A percentile compares a stretch with the other conserved stretches of the same genome.
Evolutionary conservation across 2,888 invertebrate species (phyloP).

Genomic region (Epistrophella euchroma): DNA sequence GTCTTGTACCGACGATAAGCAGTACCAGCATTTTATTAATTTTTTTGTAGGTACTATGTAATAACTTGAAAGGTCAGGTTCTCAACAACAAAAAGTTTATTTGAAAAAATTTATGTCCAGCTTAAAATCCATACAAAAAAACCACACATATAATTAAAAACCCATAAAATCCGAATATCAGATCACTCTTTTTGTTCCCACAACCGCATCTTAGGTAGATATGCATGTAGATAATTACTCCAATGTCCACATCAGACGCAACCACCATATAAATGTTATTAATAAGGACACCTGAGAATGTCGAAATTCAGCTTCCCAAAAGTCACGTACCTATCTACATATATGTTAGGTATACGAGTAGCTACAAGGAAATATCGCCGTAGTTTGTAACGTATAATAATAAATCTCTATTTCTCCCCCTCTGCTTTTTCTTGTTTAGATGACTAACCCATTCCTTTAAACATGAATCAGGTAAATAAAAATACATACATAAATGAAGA

Average conservation of each 20-base stretch:
- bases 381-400: conserved; percentile 46
- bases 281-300: conserved; percentile 73
- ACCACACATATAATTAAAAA: conserved; percentile 6
- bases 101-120: too few relatives aligned
- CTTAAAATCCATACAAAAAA: neutral
- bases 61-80: too few relatives aligned
- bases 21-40: too few relatives aligned
- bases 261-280: conserved; percentile 50
- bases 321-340: too few relatives aligned
- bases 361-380: conserved; percentile 37
- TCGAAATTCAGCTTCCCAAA: conserved; percentile 65
- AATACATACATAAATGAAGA: neutral
- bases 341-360: conserved; percentile 4
- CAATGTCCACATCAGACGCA: conserved; percentile 52
- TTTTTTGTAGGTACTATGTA: too few relatives aligned
- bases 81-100: too few relatives aligned
- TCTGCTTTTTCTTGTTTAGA: neutral
- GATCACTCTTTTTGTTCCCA: conserved; percentile 23
- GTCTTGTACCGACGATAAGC: too few relatives aligned
- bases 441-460: conserved; percentile 46
- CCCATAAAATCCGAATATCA: conserved; percentile 12
- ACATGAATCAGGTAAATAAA: conserved; percentile 26
- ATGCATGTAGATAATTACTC: conserved; percentile 31
- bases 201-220: conserved; percentile 19
- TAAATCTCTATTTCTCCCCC: conserved; percentile 52